Evolutionary conservation across 2,113 vertebrate genomes (phyloP), one percentile per base, ranked within the genome.

Genomic region (Ophthalmolycus amberensis): DNA sequence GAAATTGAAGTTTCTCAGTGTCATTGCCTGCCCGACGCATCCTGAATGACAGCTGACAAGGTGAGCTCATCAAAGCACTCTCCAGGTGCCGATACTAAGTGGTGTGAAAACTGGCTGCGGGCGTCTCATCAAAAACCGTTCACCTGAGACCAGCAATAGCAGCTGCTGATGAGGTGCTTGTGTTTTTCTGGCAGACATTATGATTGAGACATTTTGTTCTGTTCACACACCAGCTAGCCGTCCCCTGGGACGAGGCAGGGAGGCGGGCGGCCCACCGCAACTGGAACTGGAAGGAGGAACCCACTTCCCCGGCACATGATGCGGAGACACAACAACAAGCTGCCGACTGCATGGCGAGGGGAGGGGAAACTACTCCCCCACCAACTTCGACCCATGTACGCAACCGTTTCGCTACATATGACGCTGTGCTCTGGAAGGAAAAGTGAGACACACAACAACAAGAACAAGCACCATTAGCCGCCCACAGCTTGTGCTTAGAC

Each of bases 121-220:
- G 84, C 66, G 69, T 82, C 88, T 92, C 90, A 90, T 91, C 89
- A 85, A 84, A 91, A 91, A 73, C 67, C 82, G 71, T 79, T 90
- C 89, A 92, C 84, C 91, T 91, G 89, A 87, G 88, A 90, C 89
- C 68, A 22, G 80, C 80, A 9, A 67, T 60, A 88, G 88, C 89
- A 87, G 85, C 85, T 88, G 85, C 77, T 85, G 82, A 87, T 78
- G 83, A 89, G 83, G 60, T 71, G 85, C 65, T 85, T 76, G 69
- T 83, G 91, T 88, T 89, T 87, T 84, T 27, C 85, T 80, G 73
- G 86, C 83, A 89, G 89, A 91, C 72, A 66, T 68, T 77, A 85
- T 91, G 93, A 92, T 91, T 90, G 91, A 91, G 88, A 92, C 92
- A 92, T 92, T 91, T 86, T 91, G 92, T 93, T 91, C 90, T 52